These are phyloP conservation scores for Clamator glandarius DNA, from an alignment of 2,797 vertebrate species.

Conservation along the genomic window DNA sequence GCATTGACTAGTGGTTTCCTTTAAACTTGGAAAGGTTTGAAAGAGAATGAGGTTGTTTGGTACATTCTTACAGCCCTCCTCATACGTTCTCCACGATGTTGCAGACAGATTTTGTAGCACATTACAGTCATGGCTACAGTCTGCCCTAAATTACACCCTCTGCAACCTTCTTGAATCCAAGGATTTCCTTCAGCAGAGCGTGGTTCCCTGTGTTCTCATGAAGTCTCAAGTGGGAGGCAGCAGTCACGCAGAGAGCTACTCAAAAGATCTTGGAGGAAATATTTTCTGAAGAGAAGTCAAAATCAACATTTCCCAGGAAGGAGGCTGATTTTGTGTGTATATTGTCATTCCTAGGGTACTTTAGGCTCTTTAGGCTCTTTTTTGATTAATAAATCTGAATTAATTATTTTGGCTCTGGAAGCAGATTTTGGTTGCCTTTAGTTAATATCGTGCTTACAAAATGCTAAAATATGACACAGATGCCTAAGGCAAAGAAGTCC, in stretches of 20 bases:
- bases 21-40: slow-evolving; percentile 1
- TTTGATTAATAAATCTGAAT: neutral
- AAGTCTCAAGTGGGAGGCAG: neutral
- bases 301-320: neutral
- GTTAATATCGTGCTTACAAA: neutral
- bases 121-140: neutral
- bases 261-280: neutral
- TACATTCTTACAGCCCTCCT: slow-evolving; percentile 6
- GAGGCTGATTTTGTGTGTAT: neutral
- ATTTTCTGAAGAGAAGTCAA: neutral
- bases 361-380: neutral
- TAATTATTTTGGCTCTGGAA: neutral
- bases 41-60: neutral
- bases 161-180: neutral
- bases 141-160: neutral
- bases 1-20: neutral
- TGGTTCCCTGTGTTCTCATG: neutral
- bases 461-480: neutral
- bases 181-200: neutral
- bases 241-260: neutral
- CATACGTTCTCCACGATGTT: neutral
- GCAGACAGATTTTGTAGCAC: neutral
- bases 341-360: neutral
- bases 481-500: neutral
- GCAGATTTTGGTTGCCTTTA: neutral